A percentile compares a stretch with the other conserved stretches of the same genome.
phyloP scores from a whole-genome alignment of 2,888 invertebrate species.

The Congeria kusceri region DNA sequence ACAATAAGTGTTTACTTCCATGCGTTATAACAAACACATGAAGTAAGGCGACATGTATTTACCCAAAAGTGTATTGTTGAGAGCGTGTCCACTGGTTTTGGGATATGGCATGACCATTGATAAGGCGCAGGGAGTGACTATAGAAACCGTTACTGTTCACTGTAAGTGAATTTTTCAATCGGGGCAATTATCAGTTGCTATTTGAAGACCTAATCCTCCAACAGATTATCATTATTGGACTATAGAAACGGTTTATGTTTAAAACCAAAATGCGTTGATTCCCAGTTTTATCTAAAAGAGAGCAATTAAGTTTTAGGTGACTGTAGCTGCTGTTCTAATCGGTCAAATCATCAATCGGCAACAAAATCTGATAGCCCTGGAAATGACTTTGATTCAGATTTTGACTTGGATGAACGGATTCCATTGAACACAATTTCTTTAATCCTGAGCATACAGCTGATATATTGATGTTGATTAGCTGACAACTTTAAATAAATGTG shows the following conservation, averaged over 20 bases:
- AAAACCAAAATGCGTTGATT: conserved; percentile 28
- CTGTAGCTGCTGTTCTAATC: conserved; percentile 4
- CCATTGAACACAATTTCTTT: conserved; percentile 7
- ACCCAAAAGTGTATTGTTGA: conserved; percentile 16
- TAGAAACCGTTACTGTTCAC: conserved; percentile 18
- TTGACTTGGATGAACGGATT: conserved; percentile 22
- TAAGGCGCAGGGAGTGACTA: conserved; percentile 43
- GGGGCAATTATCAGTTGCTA: conserved; percentile 42
- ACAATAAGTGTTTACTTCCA: conserved; percentile 18
- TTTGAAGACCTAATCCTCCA: conserved; percentile 22
- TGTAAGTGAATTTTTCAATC: conserved; percentile 18
- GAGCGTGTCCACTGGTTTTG: conserved; percentile 21
- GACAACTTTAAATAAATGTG: neutral
- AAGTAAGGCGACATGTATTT: too few relatives aligned
- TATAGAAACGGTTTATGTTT: conserved; percentile 34
- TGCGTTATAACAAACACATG: too few relatives aligned
- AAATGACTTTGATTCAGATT: conserved; percentile 40
- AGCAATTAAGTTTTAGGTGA: neutral
- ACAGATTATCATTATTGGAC: conserved; percentile 14
- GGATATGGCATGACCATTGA: conserved; percentile 38
- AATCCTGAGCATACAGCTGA: neutral
- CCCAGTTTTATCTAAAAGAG: conserved; percentile 17
- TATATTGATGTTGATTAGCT: conserved; percentile 6
- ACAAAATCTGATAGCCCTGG: neutral
- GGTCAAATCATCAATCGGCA: neutral